Conservation (phyloP, 2,888 invertebrate species). For the Drosophila pseudotakahashii region DNA sequence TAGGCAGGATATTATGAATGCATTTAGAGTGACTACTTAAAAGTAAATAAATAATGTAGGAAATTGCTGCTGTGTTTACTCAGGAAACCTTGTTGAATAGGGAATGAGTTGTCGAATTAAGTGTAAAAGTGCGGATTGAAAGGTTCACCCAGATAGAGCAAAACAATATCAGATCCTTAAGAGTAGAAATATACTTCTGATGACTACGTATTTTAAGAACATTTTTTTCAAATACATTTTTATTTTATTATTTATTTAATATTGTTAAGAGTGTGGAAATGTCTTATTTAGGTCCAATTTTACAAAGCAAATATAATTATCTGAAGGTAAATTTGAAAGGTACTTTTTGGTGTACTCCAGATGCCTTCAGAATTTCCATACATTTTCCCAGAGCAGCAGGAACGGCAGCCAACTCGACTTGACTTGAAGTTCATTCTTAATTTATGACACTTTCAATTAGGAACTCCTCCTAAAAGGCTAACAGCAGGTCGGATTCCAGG, state of each 20-base stretch:
- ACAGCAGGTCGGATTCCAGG: conserved; percentile 51
- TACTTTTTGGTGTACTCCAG: not conserved
- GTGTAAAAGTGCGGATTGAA: conserved; percentile 6
- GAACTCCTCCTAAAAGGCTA: conserved; percentile 31
- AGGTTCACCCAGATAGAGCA: not conserved
- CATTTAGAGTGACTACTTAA: conserved; percentile 60
- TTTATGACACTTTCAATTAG: conserved; percentile 62
- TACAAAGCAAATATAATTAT: not conserved
- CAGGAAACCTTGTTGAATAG: conserved; percentile 30
- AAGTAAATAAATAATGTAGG: conserved; percentile 69
- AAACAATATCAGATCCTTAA: not conserved
- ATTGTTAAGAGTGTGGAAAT: not conserved
- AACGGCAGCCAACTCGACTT: conserved; percentile 60
- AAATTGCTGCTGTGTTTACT: conserved; percentile 60
- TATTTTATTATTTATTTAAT: not conserved
- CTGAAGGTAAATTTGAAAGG: not conserved
- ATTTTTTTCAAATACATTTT: not conserved
- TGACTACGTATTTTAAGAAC: not conserved
- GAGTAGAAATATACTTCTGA: not conserved
- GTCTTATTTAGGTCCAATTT: not conserved
- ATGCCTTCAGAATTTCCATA: conserved; percentile 12
- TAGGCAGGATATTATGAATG: conserved; percentile 44
- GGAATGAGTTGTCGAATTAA: conserved; percentile 53
- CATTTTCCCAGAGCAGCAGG: conserved; percentile 31
- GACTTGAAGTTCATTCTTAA: conserved; percentile 39